Percentiles rank a stretch among this genome's conserved stretches.
phyloP scores from a whole-genome alignment of 2,888 invertebrate species.

The Micropterix aruncella region DNA sequence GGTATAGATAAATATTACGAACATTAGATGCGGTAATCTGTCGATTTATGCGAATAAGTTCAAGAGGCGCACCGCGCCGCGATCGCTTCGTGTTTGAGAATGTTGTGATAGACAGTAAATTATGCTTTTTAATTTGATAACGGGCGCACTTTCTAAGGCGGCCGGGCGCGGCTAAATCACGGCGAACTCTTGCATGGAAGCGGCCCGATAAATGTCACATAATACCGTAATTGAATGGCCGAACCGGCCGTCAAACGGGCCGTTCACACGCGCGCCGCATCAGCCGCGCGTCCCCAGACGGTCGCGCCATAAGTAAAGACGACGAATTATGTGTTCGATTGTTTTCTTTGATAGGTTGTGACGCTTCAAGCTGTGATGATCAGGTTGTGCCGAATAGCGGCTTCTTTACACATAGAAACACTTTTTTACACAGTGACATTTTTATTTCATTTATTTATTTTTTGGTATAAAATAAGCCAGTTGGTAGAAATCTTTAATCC shows the following conservation, averaged over 20 bases:
- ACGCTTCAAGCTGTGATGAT: too few relatives aligned
- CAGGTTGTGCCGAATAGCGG: too few relatives aligned
- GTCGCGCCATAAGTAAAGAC: too few relatives aligned
- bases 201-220: not conserved
- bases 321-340: too few relatives aligned
- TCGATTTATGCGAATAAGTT: not conserved
- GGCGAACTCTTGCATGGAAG: not conserved
- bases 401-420: too few relatives aligned
- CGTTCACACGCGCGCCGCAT: not conserved
- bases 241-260: not conserved
- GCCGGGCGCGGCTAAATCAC: not conserved
- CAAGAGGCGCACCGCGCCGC: not conserved
- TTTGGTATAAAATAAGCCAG: too few relatives aligned
- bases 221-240: not conserved
- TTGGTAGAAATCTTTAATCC: too few relatives aligned
- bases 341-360: too few relatives aligned
- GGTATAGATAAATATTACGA: too few relatives aligned
- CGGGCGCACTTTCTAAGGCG: not conserved
- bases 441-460: too few relatives aligned
- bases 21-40: not conserved
- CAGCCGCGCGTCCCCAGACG: too few relatives aligned
- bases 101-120: not conserved
- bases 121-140: not conserved
- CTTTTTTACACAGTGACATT: too few relatives aligned
- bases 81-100: not conserved